Evolutionary conservation across 2,888 invertebrate genomes (phyloP).

Genomic region (Xylophagus ater): DNA sequence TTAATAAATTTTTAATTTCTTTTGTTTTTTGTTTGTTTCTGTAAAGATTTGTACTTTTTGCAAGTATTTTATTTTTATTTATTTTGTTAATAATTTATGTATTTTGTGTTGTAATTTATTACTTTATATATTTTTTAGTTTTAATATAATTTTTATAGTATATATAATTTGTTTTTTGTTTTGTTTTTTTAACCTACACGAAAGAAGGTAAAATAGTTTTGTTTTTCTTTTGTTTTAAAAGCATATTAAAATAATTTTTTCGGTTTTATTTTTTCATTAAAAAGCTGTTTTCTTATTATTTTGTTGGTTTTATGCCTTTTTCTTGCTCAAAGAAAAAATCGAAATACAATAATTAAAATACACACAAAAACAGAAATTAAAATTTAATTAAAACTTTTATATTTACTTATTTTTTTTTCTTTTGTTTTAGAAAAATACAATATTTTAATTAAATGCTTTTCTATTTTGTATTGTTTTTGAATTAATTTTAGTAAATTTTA

Average conservation of each 20-base stretch:
- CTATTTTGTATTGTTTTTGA: too few relatives aligned
- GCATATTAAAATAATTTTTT: too few relatives aligned
- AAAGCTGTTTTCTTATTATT: constrained; percentile 1
- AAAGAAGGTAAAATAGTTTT: constrained; percentile 13
- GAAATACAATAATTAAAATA: too few relatives aligned
- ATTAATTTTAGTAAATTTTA: too few relatives aligned
- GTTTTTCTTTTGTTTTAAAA: constrained; percentile 4
- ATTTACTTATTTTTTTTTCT: too few relatives aligned
- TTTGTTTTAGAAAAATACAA: background rate
- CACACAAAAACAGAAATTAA: too few relatives aligned
- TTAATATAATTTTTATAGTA: constrained; percentile 6
- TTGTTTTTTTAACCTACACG: constrained; percentile 10
- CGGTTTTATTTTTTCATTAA: constrained; percentile 2
- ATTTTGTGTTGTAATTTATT: constrained; percentile 23
- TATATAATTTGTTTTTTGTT: constrained; percentile 4
- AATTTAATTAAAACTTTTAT: too few relatives aligned
- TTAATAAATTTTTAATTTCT: constrained; percentile 12
- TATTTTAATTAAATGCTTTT: constrained; percentile 2
- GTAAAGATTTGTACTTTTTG: constrained; percentile 34
- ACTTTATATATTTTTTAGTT: background rate
- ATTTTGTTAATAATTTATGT: constrained; percentile 22
- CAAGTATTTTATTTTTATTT: constrained; percentile 24
- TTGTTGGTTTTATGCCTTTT: background rate
- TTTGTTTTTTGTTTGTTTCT: constrained; percentile 15
- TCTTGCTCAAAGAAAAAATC: too few relatives aligned